A percentile compares a stretch with the other conserved stretches of the same genome.
Conservation (phyloP, 1,140 invertebrate genomes). For the Camponotus floridanus region DNA sequence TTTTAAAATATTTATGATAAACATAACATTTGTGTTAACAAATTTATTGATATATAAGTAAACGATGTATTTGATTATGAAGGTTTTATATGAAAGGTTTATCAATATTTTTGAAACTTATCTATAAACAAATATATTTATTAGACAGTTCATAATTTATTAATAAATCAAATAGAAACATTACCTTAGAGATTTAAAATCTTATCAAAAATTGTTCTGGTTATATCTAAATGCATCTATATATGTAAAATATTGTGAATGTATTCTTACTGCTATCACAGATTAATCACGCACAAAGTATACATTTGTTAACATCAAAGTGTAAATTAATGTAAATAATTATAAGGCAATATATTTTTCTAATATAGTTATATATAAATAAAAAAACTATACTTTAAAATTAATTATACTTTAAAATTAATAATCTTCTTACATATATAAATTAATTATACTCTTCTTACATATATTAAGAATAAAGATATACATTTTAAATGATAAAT, state of each 20-base stretch:
- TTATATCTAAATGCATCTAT: too few relatives aligned
- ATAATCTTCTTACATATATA: slow-evolving; percentile 27
- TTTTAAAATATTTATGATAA: too few relatives aligned
- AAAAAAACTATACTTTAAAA: slow-evolving; percentile 60
- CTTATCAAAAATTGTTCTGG: slow-evolving; percentile 37
- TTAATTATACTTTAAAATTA: slow-evolving; percentile 56
- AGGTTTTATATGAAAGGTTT: too few relatives aligned
- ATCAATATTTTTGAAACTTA: not conserved
- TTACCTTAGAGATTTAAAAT: not conserved
- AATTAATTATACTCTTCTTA: not conserved
- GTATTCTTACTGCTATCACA: slow-evolving; percentile 71
- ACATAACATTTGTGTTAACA: too few relatives aligned
- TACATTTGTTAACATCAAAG: slow-evolving; percentile 54
- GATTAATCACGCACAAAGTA: slow-evolving; percentile 69
- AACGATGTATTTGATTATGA: not conserved
- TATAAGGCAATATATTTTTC: slow-evolving; percentile 4
- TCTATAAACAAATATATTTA: slow-evolving; percentile 4
- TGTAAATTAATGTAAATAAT: slow-evolving; percentile 55
- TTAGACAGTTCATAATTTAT: not conserved
- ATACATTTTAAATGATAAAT: not conserved
- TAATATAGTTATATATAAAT: slow-evolving; percentile 22
- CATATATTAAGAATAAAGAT: slow-evolving; percentile 1
- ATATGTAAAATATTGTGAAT: slow-evolving; percentile 40
- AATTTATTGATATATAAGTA: not conserved
- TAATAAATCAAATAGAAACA: not conserved